Conservation (phyloP, 2,113 vertebrate genomes). For the Toxotes chatareus region DNA sequence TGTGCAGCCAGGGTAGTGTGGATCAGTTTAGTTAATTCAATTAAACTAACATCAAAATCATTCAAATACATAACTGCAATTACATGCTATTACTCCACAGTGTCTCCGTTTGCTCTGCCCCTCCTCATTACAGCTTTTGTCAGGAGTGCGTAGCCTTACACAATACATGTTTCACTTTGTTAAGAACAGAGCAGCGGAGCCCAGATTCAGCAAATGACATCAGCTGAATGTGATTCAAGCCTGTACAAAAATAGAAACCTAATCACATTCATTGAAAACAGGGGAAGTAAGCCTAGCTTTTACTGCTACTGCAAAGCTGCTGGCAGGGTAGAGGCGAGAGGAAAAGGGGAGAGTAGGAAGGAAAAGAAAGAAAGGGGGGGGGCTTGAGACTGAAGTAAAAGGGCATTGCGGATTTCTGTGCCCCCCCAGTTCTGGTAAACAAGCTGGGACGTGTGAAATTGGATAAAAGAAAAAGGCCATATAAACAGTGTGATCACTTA, state of each 20-base stretch:
- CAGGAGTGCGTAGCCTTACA: not conserved
- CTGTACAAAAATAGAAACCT: conserved; percentile 54
- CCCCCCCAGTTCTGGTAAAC: conserved; percentile 66
- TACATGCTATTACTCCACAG: too few relatives aligned
- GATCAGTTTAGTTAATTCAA: too few relatives aligned
- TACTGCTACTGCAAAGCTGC: conserved; percentile 44
- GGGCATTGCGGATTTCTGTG: conserved; percentile 51
- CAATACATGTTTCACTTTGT: conserved; percentile 7
- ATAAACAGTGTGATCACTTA: conserved; percentile 66
- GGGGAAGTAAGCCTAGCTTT: conserved; percentile 37
- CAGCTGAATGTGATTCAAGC: conserved; percentile 38
- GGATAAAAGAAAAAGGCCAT: conserved; percentile 65
- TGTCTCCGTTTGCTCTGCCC: not conserved
- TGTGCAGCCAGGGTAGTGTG: not conserved
- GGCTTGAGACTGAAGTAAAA: conserved; percentile 35
- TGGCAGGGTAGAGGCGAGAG: conserved; percentile 27
- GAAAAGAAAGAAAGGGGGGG: not conserved
- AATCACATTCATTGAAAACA: conserved; percentile 64
- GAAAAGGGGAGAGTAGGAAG: conserved; percentile 13
- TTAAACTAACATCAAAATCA: not conserved
- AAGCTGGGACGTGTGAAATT: conserved; percentile 71
- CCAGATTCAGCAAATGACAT: conserved; percentile 33
- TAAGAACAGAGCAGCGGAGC: conserved; percentile 4
- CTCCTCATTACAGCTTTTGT: conserved; percentile 20
- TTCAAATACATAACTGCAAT: conserved; percentile 10